Conservation (phyloP, 1,140 invertebrate genomes). For the Panagrolaimus sp. region DNA sequence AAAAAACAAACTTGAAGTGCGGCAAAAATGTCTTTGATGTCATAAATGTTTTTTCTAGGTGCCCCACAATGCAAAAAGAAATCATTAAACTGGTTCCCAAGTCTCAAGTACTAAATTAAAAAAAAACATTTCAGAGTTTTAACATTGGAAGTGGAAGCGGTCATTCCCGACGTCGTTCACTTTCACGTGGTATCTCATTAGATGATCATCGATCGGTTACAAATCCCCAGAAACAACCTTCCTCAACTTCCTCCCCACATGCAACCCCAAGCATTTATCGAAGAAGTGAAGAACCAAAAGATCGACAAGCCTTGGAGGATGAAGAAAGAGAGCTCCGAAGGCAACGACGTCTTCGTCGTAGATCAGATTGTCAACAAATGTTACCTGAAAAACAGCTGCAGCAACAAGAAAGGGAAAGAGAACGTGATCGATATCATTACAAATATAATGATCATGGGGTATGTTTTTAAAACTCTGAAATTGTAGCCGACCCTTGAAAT, state of each 20-base stretch:
- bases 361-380: constrained; percentile 24
- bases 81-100: no score
- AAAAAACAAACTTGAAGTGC: no score
- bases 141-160: constrained; percentile 9
- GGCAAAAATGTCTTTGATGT: no score
- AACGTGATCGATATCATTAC: not conserved
- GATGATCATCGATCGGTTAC: constrained; percentile 1
- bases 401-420: not conserved
- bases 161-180: not conserved
- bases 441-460: not conserved
- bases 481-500: no score
- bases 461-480: no score
- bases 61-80: no score
- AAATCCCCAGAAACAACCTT: constrained; percentile 3
- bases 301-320: constrained; percentile 11
- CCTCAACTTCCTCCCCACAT: not conserved
- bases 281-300: not conserved
- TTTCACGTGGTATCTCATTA: constrained; percentile 1
- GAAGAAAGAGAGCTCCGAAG: constrained; percentile 36
- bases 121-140: constrained; percentile 13
- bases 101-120: no score
- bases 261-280: not conserved
- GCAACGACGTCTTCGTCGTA: constrained; percentile 36
- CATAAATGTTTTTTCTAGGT: no score
- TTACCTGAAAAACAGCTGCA: constrained; percentile 10